Base-by-base conservation (phyloP, 64 coral and sea anemone species). In the Astreopora myriophthalma region DNA sequence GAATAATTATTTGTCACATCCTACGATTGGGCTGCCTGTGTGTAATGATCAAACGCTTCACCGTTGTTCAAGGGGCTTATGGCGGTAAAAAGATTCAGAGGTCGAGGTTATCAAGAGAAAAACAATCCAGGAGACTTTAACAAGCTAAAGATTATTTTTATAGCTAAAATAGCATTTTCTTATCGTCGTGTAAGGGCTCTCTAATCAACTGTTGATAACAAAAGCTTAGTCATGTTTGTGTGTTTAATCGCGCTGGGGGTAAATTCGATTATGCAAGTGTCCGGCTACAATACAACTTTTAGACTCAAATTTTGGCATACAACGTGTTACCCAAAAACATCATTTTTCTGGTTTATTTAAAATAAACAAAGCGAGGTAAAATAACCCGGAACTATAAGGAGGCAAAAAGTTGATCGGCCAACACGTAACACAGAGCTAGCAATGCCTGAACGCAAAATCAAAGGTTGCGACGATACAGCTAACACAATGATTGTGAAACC, bases 81-180 rank as follows among this genome's bases (percentile, higher is more conserved):
- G 22, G 24, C 62, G 7, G 23, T 48, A 42, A 49, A 52, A 77
- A 51, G 25, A 77, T 6, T 48, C 5, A 29, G 51, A 51, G 74
- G 74, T 77, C 1, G 44, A 77, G 74, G 74, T 77, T 51, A 77
- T 77, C 74, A 48, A 77, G 29, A 49, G 37, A 14, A 76, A 3
- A 76, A 51, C 74, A 77, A 49, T 28, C 74, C 74, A 16, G 12
- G 74, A 37, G 42, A 51, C 30, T 29, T 77, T 24, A 77, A 77
- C 74, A 51, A 77, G 44, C n/a, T 51, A 20, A 29, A 51, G 74
- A 77, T 20, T 16, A 49, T 28, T 27, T 77, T 77, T 13, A 49
- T 42, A 12, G 74, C 44, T 49, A 51, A 77, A 77, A 49, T 25
- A 77, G 11, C 74, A 49, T 29, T 31, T 23, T 31, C 6, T 8